Percentiles rank a stretch among this genome's conserved stretches.
Evolutionary conservation across 2,797 vertebrate species (phyloP).

Genomic region (Amblyraja radiata): DNA sequence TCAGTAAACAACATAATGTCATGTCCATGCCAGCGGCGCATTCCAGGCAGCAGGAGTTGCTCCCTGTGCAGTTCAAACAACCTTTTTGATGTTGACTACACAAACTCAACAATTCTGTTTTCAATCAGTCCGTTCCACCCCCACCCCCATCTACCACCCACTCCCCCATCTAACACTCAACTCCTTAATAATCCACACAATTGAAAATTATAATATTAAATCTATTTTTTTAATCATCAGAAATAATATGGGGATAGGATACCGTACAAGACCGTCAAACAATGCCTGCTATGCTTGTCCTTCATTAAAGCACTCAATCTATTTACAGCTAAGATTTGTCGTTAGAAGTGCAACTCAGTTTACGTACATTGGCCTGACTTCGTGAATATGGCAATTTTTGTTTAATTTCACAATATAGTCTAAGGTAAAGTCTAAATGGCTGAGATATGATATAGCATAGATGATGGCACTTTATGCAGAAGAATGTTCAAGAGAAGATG

Average conservation of each 20-base stretch:
- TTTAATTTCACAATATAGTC: background rate
- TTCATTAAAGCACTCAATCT: background rate
- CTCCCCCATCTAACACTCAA: no score
- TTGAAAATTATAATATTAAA: constrained; percentile 1
- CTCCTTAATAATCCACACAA: background rate
- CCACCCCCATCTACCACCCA: no score
- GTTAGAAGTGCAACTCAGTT: background rate
- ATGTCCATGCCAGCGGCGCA: background rate
- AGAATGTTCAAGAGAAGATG: background rate
- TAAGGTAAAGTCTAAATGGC: no score
- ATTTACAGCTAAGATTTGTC: background rate
- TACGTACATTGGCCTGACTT: background rate
- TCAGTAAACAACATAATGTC: constrained; percentile 10
- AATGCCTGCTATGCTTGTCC: background rate
- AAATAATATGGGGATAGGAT: background rate
- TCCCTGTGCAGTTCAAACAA: constrained; percentile 10
- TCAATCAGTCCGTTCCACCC: background rate
- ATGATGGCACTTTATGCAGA: background rate
- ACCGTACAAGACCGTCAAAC: background rate
- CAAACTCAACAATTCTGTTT: constrained; percentile 2
- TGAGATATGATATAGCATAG: background rate
- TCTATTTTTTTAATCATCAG: background rate
- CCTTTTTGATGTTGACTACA: background rate
- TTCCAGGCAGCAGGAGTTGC: constrained; percentile 7
- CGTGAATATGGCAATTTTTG: background rate